Conservation (phyloP, 2,888 invertebrate species). For the Alitta virens region DNA sequence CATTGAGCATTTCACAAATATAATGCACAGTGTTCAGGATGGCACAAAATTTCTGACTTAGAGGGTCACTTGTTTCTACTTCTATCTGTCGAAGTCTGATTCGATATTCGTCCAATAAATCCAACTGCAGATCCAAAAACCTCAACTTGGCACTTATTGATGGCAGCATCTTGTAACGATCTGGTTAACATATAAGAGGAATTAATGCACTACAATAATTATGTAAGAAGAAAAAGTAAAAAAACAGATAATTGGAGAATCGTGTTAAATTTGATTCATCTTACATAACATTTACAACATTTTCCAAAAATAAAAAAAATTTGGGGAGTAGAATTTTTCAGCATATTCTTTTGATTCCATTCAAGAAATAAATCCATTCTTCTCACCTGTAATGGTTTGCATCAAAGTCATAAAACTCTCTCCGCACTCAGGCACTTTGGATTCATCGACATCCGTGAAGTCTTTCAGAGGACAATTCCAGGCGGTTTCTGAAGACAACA, state of each 20-base stretch:
- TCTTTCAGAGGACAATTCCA: conserved; percentile 64
- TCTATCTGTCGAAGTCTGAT: conserved; percentile 78
- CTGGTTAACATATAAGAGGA: too few relatives aligned
- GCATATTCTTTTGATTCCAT: too few relatives aligned
- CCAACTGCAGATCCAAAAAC: conserved; percentile 85
- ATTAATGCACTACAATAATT: too few relatives aligned
- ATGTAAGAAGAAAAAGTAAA: too few relatives aligned
- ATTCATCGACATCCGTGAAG: conserved; percentile 53
- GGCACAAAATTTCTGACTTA: conserved; percentile 64
- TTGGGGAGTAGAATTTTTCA: too few relatives aligned
- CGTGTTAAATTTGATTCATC: too few relatives aligned
- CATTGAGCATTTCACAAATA: conserved; percentile 68
- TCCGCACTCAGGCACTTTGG: conserved; percentile 77
- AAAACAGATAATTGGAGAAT: too few relatives aligned
- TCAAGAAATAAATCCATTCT: too few relatives aligned
- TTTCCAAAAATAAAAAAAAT: too few relatives aligned
- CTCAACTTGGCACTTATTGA: conserved; percentile 67
- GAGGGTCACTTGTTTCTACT: conserved; percentile 60
- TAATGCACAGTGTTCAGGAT: conserved; percentile 76
- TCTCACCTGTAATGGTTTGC: conserved; percentile 73
- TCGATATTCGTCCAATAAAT: conserved; percentile 86
- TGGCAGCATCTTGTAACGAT: conserved; percentile 77
- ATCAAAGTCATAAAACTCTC: conserved; percentile 84
- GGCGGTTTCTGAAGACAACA: conserved; percentile 68
- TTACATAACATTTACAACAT: too few relatives aligned